These are phyloP conservation scores for Molorchus minor DNA, from an alignment of 2,888 invertebrate species.

Conservation along the genomic window DNA sequence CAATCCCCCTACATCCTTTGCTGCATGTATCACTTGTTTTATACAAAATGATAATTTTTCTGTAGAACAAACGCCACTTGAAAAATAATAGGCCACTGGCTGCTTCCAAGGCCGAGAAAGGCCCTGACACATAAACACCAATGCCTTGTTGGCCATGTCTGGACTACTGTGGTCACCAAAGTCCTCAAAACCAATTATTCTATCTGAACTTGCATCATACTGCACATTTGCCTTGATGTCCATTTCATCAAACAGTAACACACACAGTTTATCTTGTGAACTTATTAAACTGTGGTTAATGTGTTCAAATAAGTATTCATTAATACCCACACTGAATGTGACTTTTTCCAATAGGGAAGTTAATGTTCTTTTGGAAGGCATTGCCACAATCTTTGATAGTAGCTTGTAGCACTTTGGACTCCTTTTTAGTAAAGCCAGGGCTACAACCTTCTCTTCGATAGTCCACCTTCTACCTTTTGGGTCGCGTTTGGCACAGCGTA, in stretches of 20 bases:
- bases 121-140: constrained; percentile 35
- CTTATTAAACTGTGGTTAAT: too few species aligned
- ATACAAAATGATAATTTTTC: constrained; percentile 13
- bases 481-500: constrained; percentile 10
- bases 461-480: constrained; percentile 19
- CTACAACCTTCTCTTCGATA: constrained; percentile 14
- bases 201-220: constrained; percentile 26
- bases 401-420: background rate
- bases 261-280: too few species aligned
- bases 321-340: too few species aligned
- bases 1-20: constrained; percentile 20
- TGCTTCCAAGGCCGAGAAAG: constrained; percentile 36
- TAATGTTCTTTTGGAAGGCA: too few species aligned
- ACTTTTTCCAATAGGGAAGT: too few species aligned
- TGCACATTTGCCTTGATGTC: constrained; percentile 37
- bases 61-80: constrained; percentile 23
- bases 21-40: constrained; percentile 30
- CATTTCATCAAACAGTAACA: constrained; percentile 35
- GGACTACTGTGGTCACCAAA: constrained; percentile 5
- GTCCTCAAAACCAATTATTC: constrained; percentile 37
- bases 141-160: constrained; percentile 28
- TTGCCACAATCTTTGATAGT: too few species aligned
- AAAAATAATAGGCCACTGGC: constrained; percentile 41
- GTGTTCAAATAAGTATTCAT: too few species aligned
- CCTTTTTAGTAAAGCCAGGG: background rate